phyloP scores from a whole-genome alignment of 1,140 invertebrate species.

The Lepidotrigona ventralis region DNA sequence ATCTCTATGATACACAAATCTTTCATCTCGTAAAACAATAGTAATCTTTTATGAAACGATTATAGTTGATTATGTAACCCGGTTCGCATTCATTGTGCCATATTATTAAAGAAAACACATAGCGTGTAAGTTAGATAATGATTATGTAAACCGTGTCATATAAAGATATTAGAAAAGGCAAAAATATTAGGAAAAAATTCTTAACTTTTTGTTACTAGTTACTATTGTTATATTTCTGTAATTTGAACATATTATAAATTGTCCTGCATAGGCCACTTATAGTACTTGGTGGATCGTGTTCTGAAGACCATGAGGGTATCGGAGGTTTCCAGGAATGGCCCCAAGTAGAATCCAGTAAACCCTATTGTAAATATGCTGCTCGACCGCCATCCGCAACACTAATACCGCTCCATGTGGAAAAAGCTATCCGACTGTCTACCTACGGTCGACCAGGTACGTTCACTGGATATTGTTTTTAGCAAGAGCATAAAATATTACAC shows the following conservation, averaged over 20 bases:
- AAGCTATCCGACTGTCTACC: slow-evolving; percentile 90
- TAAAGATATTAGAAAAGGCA: neutral
- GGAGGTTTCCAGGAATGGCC: slow-evolving; percentile 98
- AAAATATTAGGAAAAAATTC: neutral
- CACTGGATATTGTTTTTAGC: neutral
- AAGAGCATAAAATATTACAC: neutral
- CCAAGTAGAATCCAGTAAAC: slow-evolving; percentile 91
- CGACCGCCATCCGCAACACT: slow-evolving; percentile 89
- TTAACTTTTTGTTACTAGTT: neutral
- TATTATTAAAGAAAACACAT: slow-evolving; percentile 29
- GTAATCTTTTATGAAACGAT: slow-evolving; percentile 19
- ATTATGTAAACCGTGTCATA: slow-evolving; percentile 15
- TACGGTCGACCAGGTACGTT: slow-evolving; percentile 90
- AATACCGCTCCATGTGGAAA: slow-evolving; percentile 95
- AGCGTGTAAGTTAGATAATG: slow-evolving; percentile 22
- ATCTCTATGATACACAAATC: neutral
- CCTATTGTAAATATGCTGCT: slow-evolving; percentile 94
- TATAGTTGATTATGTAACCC: slow-evolving; percentile 13
- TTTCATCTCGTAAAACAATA: neutral
- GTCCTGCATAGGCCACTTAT: slow-evolving; percentile 87
- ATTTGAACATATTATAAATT: neutral
- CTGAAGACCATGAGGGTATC: slow-evolving; percentile 94
- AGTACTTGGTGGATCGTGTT: slow-evolving; percentile 94
- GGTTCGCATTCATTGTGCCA: slow-evolving; percentile 4
- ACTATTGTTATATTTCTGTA: neutral